Evolutionary conservation across 2,113 vertebrate species (phyloP), one percentile per base, ranked within the genome.

Genomic region (Nannobrachium achirus): DNA sequence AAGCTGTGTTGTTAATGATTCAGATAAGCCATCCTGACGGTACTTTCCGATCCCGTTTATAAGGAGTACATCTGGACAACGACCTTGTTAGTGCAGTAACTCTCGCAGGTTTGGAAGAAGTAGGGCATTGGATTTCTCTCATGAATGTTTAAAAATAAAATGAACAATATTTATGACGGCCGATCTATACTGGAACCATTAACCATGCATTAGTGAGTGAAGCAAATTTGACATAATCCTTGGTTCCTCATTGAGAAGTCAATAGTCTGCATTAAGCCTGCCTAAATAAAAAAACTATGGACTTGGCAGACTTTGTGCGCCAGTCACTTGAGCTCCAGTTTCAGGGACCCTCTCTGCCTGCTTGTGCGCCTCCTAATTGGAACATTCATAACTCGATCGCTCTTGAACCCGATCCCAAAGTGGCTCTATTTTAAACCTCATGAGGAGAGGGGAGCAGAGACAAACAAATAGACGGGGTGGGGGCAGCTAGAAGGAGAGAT

Each of bases 141-240:
- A 90, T 89, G 84, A 89, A 90, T 90, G 79, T 90, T 91, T 90
- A 82, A 88, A 75, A 89, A 33, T 33, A 33, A 33, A 84, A 73
- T 62, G 62, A 84, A 75, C 75, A 82, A 72, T 88, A 89, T 89
- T 89, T 85, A 88, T 91, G 86, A 89, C 88, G 73, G 82, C 72
- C 71, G 87, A 92, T 91, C 89, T 81, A 91, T 90, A 88, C 78
- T 58, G 73, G 72, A 87, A 58, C 84, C 85, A 91, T 93, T 92
- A 92, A 77, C 75, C 73, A 70, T 89, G 86, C 85, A 91, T 89
- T 91, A 90, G 89, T 44, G 70, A 88, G 75, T 73, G 74, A 85
- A 86, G 85, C 84, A 75, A 88, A 87, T 88, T 88, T 85, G 88
- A 80, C 85, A 75, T 80, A 88, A 82, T 85, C 84, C 75, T 4